Evolutionary conservation across 2,797 vertebrate genomes (phyloP).

Genomic region (Dallia pectoralis): DNA sequence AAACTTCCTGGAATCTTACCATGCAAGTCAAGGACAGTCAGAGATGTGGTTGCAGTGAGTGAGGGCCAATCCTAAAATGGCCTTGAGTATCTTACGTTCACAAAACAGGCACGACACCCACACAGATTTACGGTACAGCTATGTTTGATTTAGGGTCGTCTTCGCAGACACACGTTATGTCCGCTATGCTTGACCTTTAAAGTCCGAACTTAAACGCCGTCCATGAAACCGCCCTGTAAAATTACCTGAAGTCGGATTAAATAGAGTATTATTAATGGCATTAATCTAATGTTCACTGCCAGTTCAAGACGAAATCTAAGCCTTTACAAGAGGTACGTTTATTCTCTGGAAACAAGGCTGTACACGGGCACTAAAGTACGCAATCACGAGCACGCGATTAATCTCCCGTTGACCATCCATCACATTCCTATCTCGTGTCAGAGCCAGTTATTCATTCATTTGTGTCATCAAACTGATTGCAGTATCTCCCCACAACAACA

Average conservation of each 20-base stretch:
- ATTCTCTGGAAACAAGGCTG: not conserved
- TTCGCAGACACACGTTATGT: too few species aligned
- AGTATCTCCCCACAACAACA: slow-evolving; percentile 8
- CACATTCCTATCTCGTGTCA: not conserved
- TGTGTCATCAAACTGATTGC: slow-evolving; percentile 2
- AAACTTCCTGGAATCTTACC: not conserved
- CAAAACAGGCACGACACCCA: not conserved
- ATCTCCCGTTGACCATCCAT: slow-evolving; percentile 2
- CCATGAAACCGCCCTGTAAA: not conserved
- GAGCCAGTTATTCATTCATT: not conserved
- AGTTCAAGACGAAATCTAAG: not conserved
- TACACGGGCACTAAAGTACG: not conserved
- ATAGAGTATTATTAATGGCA: not conserved
- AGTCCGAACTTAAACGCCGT: too few species aligned
- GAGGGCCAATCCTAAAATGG: not conserved
- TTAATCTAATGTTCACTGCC: not conserved
- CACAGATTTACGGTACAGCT: not conserved
- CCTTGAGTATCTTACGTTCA: not conserved
- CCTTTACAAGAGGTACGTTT: not conserved
- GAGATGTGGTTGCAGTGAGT: not conserved
- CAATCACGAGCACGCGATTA: slow-evolving; percentile 3
- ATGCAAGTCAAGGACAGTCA: not conserved
- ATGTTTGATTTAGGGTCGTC: not conserved
- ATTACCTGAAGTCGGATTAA: not conserved
- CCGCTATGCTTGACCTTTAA: too few species aligned